phyloP scores from a whole-genome alignment of 1,140 invertebrate genomes.

The Elymnias hypermnestra region DNA sequence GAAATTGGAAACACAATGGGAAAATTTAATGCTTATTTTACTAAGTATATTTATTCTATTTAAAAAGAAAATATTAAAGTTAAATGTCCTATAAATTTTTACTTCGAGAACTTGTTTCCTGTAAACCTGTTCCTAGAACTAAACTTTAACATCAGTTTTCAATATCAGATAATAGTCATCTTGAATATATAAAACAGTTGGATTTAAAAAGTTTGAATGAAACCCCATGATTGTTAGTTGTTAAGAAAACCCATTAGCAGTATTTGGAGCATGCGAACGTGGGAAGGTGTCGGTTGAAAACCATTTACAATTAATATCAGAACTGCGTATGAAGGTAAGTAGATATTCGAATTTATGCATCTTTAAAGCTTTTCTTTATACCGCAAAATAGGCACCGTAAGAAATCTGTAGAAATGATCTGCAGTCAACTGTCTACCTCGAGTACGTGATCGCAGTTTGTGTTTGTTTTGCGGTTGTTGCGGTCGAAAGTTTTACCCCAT shows the following conservation, averaged over 20 bases:
- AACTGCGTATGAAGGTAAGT: constrained; percentile 34
- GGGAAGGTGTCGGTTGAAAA: constrained; percentile 49
- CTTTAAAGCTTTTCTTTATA: constrained; percentile 27
- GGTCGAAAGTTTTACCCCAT: constrained; percentile 66
- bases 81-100: too few species aligned
- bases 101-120: too few species aligned
- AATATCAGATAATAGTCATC: too few species aligned
- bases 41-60: too few species aligned
- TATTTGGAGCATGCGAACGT: constrained; percentile 64
- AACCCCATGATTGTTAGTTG: constrained; percentile 24
- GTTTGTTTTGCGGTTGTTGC: constrained; percentile 62
- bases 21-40: too few species aligned
- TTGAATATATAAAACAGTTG: too few species aligned
- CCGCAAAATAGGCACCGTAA: constrained; percentile 45
- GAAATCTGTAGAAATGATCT: constrained; percentile 35
- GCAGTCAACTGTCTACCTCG: constrained; percentile 35
- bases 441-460: constrained; percentile 59
- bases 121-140: too few species aligned
- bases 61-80: too few species aligned
- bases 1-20: too few species aligned
- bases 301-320: constrained; percentile 40
- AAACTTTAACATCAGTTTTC: too few species aligned
- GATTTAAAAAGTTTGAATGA: constrained; percentile 23
- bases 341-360: constrained; percentile 39
- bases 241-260: constrained; percentile 39